These are phyloP conservation scores for Pantelozetes paolii DNA, from an alignment of 2,888 invertebrate genomes.

Conservation along the genomic window DNA sequence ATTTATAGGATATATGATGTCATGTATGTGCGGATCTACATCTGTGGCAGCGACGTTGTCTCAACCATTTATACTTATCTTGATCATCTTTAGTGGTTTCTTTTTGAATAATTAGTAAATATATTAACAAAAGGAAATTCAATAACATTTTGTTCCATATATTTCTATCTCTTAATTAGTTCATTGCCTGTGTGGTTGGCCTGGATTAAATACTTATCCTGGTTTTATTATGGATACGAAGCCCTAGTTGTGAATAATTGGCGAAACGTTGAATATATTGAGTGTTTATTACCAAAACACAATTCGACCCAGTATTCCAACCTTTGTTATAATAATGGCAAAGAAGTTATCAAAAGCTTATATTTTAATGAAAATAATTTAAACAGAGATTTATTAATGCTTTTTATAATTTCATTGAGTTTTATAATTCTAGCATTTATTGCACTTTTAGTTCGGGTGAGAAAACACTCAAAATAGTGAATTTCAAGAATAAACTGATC, in stretches of 20 bases:
- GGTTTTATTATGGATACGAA: constrained; percentile 42
- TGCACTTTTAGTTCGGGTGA: too few relatives aligned
- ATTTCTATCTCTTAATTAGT: background rate
- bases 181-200: background rate
- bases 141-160: background rate
- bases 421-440: constrained; percentile 36
- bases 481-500: too few relatives aligned
- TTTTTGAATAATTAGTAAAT: constrained; percentile 78
- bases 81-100: constrained; percentile 91
- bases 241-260: constrained; percentile 41
- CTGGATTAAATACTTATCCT: constrained; percentile 40
- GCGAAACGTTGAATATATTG: constrained; percentile 37
- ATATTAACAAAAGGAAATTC: background rate
- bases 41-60: constrained; percentile 86
- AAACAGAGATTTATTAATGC: background rate
- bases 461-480: too few relatives aligned
- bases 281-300: background rate
- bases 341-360: constrained; percentile 27
- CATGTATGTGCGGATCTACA: constrained; percentile 74
- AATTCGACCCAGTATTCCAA: background rate
- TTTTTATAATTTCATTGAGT: constrained; percentile 11
- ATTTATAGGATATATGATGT: constrained; percentile 76
- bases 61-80: constrained; percentile 86
- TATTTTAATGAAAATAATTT: constrained; percentile 27
- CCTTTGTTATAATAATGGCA: constrained; percentile 10